These are phyloP conservation scores for Bettongia penicillata DNA, from an alignment of 2,113 vertebrate genomes.

Conservation along the genomic window DNA sequence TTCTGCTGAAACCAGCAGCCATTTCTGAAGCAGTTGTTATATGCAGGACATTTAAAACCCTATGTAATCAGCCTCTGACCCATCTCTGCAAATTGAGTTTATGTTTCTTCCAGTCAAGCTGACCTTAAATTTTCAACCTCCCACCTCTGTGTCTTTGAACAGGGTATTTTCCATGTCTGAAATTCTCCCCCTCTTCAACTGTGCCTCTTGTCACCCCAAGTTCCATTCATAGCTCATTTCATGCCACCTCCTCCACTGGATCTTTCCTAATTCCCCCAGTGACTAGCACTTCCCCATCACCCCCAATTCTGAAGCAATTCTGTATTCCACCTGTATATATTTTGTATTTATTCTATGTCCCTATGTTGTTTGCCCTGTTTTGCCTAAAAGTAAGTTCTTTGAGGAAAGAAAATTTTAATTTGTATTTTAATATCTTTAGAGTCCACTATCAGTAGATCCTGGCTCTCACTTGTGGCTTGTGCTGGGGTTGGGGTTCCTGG, in stretches of 20 bases:
- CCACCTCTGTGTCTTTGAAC: neutral
- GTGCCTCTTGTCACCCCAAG: neutral
- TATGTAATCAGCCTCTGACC: neutral
- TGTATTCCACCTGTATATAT: neutral
- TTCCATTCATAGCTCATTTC: neutral
- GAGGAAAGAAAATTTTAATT: neutral
- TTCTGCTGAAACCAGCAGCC: fast-evolving
- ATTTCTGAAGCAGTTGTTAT: neutral
- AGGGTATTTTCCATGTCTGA: neutral
- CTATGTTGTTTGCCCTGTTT: neutral
- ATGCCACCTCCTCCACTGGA: neutral
- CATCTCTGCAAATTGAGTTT: neutral
- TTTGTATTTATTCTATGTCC: neutral
- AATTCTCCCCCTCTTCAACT: too few relatives aligned
- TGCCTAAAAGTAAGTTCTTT: neutral
- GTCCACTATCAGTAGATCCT: neutral
- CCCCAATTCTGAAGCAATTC: neutral
- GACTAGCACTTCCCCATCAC: neutral
- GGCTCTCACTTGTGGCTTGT: too few relatives aligned
- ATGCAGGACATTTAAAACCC: neutral
- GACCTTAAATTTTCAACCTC: neutral
- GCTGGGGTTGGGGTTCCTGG: too few relatives aligned
- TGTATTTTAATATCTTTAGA: neutral
- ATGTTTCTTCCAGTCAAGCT: neutral
- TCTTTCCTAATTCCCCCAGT: neutral